Evolutionary conservation across 2,797 vertebrate genomes (phyloP).

Genomic region (Lepus oiostolus): DNA sequence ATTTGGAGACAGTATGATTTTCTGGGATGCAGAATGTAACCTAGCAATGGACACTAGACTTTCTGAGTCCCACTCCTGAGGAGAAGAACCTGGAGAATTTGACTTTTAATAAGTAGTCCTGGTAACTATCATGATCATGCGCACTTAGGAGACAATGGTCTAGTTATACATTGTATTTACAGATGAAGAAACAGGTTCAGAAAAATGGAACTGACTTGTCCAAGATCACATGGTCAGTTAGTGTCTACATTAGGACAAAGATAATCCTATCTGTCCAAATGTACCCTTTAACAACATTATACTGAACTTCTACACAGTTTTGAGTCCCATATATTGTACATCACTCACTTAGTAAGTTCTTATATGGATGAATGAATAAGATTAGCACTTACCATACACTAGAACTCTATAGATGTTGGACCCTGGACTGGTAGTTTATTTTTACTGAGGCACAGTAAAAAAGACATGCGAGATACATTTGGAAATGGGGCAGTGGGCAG

Average conservation of each 20-base stretch:
- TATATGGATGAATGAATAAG: slow-evolving; percentile 12
- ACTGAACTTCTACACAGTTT: not conserved
- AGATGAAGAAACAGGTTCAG: slow-evolving; percentile 56
- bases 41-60: not conserved
- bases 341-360: slow-evolving; percentile 8
- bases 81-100: not conserved
- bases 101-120: slow-evolving; percentile 41
- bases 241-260: slow-evolving; percentile 19
- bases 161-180: slow-evolving; percentile 19
- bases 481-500: not conserved
- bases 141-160: slow-evolving; percentile 41
- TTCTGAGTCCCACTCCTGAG: slow-evolving; percentile 50
- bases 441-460: slow-evolving; percentile 37
- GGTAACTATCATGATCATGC: slow-evolving; percentile 9
- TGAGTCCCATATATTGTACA: not conserved
- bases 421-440: not conserved
- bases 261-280: slow-evolving; percentile 18
- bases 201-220: slow-evolving; percentile 30
- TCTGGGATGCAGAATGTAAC: not conserved
- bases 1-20: not conserved
- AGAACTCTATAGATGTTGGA: slow-evolving; percentile 7
- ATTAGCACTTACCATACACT: not conserved
- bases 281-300: not conserved
- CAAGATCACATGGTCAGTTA: not conserved
- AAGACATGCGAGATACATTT: slow-evolving; percentile 10